Base-by-base conservation (phyloP, 2,888 invertebrate species). In the Synergus gifuensis region DNA sequence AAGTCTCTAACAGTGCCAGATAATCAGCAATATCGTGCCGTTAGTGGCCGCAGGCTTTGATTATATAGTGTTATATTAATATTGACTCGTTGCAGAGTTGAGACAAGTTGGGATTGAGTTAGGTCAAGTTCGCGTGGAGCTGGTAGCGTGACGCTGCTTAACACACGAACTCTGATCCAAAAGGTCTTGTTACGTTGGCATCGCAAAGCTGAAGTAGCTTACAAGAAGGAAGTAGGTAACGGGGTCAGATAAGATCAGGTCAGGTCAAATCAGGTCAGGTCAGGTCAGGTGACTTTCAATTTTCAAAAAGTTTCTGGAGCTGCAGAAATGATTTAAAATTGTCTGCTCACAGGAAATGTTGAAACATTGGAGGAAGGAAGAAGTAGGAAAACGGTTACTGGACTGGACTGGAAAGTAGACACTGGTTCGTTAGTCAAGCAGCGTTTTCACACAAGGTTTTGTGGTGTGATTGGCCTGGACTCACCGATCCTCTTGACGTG, bases 401-500 rank as follows among this genome's bases (percentile, higher is more conserved):
- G 28, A 28, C 28, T 3, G 28, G 28, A 28, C 28, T 28, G 28
- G 28, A 28, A 28, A 28, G 2, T 28, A 28, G 64, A 78, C 16
- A 58, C 78, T 79, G 73, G 84, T 85, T 86, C 84, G 85, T 86
- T 85, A 87, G 87, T 90, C 89, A 88, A 90, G 89, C 89, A 88
- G 87, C 85, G 84, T 83, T 80, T 85, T 87, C 81, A 84, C 85
- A 85, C 79, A 82, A 84, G 85, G 86, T 84, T 87, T 86, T 87
- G 83, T 87, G 87, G 89, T 89, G 89, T 86, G 86, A 87, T 73
- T 87, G 88, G 88, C 88, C 89, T 88, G 88, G 89, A 93, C 95
- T 95, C 95, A 96, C 97, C 96, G 94, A 97, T 97, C 94, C 97
- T 94, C 93, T 97, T 97, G 92, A 97, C 96, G 94, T 97, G 97